A percentile compares a stretch with the other conserved stretches of the same genome.
phyloP scores from a whole-genome alignment of 1,140 invertebrate genomes.

The Drosophila busckii region DNA sequence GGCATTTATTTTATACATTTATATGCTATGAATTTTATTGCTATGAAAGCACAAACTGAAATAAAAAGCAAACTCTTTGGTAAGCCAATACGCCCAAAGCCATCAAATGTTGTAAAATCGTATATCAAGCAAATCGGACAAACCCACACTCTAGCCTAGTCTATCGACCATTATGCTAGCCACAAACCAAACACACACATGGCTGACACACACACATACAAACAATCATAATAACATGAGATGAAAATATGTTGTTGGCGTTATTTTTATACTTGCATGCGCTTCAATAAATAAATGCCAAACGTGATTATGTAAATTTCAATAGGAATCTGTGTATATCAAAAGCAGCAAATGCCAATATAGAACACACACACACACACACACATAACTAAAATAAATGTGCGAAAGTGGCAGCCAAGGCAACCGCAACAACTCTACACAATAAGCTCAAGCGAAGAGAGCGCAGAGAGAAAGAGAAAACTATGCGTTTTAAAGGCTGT shows the following conservation, averaged over 20 bases:
- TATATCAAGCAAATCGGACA: slow-evolving; percentile 53
- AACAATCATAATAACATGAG: slow-evolving; percentile 22
- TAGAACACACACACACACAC: slow-evolving; percentile 32
- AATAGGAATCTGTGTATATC: slow-evolving; percentile 56
- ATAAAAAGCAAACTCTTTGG: slow-evolving; percentile 52
- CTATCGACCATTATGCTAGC: slow-evolving; percentile 36
- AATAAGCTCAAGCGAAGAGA: slow-evolving; percentile 2
- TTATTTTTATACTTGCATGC: slow-evolving; percentile 26
- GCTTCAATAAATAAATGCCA: slow-evolving; percentile 76
- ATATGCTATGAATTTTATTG: too few species aligned
- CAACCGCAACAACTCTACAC: slow-evolving; percentile 30
- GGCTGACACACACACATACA: slow-evolving; percentile 17
- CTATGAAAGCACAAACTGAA: too few species aligned
- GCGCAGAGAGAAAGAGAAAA: slow-evolving; percentile 2
- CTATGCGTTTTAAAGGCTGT: slow-evolving; percentile 30
- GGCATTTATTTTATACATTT: too few species aligned
- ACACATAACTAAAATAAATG: slow-evolving; percentile 36
- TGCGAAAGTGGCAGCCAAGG: slow-evolving; percentile 17
- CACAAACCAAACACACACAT: slow-evolving; percentile 1
- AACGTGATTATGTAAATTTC: slow-evolving; percentile 76
- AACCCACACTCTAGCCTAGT: too few species aligned
- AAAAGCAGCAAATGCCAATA: slow-evolving; percentile 15
- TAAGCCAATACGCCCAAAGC: slow-evolving; percentile 64
- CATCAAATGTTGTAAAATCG: slow-evolving; percentile 73
- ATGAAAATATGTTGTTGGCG: slow-evolving; percentile 45